Conservation (phyloP, 1,140 invertebrate species). For the Monomorium pharaonis region DNA sequence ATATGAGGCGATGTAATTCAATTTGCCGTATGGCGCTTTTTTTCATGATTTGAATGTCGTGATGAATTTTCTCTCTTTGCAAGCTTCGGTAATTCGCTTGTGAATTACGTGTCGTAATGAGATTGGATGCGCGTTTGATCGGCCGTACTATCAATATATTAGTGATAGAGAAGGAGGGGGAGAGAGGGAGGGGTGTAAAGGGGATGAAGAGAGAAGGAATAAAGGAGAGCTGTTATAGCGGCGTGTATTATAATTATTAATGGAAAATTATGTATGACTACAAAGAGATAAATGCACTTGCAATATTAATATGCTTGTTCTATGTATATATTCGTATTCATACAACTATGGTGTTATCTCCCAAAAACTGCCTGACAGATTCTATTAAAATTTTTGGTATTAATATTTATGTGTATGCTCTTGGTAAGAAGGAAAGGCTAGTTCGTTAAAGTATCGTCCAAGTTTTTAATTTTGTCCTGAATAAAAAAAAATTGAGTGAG, state of each 20-base stretch:
- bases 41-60: conserved; percentile 45
- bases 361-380: background rate
- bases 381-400: conserved; percentile 19
- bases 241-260: conserved; percentile 31
- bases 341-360: conserved; percentile 12
- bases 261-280: conserved; percentile 23
- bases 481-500: background rate
- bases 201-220: background rate
- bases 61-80: conserved; percentile 36
- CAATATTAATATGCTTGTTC: conserved; percentile 25
- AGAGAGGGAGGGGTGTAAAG: conserved; percentile 18
- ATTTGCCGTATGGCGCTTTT: conserved; percentile 34
- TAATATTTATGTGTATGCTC: conserved; percentile 1
- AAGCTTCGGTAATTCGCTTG: conserved; percentile 26
- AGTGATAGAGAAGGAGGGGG: conserved; percentile 43
- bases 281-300: conserved; percentile 33
- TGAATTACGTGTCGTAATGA: conserved; percentile 39
- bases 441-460: background rate
- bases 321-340: background rate
- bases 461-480: conserved; percentile 5
- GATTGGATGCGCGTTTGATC: conserved; percentile 59
- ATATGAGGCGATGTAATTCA: conserved; percentile 31
- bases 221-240: background rate
- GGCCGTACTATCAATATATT: conserved; percentile 66
- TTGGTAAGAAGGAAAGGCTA: background rate